Percentiles rank a stretch among this genome's conserved stretches.
Conservation (phyloP, 2,797 vertebrate species). For the Novumbra hubbsi region DNA sequence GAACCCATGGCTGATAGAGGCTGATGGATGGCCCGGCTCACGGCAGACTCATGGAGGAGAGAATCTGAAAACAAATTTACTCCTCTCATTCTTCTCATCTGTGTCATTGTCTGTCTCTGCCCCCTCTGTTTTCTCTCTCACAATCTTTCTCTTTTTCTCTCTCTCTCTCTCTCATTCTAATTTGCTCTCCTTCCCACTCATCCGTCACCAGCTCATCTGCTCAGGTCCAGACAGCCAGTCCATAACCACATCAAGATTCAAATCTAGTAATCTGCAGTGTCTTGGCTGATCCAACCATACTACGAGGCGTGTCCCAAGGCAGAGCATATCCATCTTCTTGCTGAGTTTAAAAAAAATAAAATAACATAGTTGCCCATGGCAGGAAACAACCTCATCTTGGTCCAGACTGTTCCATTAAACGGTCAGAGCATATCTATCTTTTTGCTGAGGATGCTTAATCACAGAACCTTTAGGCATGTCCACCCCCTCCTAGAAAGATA, state of each 20-base stretch:
- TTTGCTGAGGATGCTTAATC: not conserved
- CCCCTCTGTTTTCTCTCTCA: not conserved
- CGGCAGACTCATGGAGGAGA: not conserved
- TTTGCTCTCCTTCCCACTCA: not conserved
- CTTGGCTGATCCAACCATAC: constrained; percentile 1
- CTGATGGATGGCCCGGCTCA: not conserved
- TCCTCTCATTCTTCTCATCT: not conserved
- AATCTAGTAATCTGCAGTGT: not conserved
- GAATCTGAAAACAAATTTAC: not conserved
- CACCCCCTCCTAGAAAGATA: not conserved
- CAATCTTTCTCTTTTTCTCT: not conserved
- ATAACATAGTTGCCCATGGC: not conserved
- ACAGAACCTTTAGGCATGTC: constrained; percentile 2
- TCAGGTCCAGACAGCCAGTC: not conserved
- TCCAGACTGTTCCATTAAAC: not conserved
- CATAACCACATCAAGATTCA: constrained; percentile 7
- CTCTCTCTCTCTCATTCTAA: not conserved
- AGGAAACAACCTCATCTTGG: constrained; percentile 5
- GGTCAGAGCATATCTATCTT: too few species aligned
- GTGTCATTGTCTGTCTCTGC: not conserved
- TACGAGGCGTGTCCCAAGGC: not conserved
- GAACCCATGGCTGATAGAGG: not conserved
- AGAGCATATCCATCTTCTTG: not conserved
- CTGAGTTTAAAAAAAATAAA: not conserved
- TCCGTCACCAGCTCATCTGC: not conserved